A percentile compares a stretch with the other conserved stretches of the same genome.
Conservation (phyloP, 2,888 invertebrate species). For the Kuschelorhynchus macadamiae region DNA sequence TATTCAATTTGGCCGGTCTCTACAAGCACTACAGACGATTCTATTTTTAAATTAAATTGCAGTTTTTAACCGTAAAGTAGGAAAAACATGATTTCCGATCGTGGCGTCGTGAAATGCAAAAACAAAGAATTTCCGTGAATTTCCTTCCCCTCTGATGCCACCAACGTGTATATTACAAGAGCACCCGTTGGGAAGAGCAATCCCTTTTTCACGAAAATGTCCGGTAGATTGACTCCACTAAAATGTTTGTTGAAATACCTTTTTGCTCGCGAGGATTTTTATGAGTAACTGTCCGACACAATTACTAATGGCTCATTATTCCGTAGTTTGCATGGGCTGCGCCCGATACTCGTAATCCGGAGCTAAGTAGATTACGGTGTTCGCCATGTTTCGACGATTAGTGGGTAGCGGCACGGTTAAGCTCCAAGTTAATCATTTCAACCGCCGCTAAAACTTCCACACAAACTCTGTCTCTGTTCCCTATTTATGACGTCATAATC, state of each 20-base stretch:
- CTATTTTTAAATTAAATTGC: too few species aligned
- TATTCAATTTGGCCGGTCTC: too few species aligned
- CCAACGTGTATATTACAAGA: too few species aligned
- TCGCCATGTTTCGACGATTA: slow-evolving; percentile 63
- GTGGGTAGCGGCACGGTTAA: slow-evolving; percentile 34
- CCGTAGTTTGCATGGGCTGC: slow-evolving; percentile 56
- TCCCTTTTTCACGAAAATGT: too few species aligned
- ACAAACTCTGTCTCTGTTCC: background rate
- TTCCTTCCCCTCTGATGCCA: too few species aligned
- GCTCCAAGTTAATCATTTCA: slow-evolving; percentile 35
- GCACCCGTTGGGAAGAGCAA: too few species aligned
- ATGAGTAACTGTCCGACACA: background rate
- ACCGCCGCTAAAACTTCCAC: slow-evolving; percentile 18
- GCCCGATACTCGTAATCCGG: slow-evolving; percentile 63
- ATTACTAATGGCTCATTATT: slow-evolving; percentile 28
- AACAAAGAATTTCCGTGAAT: too few species aligned
- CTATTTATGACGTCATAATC: background rate
- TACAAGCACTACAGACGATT: too few species aligned
- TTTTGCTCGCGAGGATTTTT: background rate
- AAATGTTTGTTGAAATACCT: background rate
- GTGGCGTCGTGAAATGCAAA: too few species aligned
- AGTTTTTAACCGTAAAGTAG: too few species aligned
- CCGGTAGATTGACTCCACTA: too few species aligned
- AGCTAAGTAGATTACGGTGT: slow-evolving; percentile 65
- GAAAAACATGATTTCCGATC: too few species aligned